Evolutionary conservation across 2,888 invertebrate species (phyloP), one percentile per base, ranked within the genome.

Genomic region (Agrypnus murinus): DNA sequence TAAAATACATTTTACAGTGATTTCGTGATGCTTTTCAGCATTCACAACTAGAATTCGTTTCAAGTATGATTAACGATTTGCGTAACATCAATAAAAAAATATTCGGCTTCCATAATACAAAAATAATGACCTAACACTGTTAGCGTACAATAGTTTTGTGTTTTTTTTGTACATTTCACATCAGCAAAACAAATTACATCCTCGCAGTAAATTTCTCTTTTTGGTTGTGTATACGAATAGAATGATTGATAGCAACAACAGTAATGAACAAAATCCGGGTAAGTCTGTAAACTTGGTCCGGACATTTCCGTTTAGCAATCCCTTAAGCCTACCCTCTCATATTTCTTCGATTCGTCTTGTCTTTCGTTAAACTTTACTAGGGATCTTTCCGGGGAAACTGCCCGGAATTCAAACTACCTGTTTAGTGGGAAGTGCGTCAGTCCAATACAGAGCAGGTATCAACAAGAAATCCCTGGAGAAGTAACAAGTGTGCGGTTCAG

Each of bases 201-300:
- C 17, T 7, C 10, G 15, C 55, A 55, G 36, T 55, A 55, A 55
- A 36, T 55, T 55, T 31, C 36, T 10, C 32, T 31, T 10, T 55
- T 36, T 19, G 55, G 38, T 14, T 55, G 55, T 36, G 36, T 14
- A 25, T 36, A 36, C 25, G 55, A 34, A 55, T n/a, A 36, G 55
- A 48, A 55, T 55, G 55, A 55, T 55, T 55, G 55, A 55, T 55
- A 55, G 55, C 48, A 65, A 55, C 38, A n/a, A 34, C 66, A 60
- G 72, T 74, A 75, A 75, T 74, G 74, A 71, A 73, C 60, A 53
- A 64, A 70, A 74, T 73, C 67, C 66, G 38, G n/a, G 48, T 64
- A 67, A 65, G 70, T 69, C 67, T 68, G 48, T 48, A 67, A 70
- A 71, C 43, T 70, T 62, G 59, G 57, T 63, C 65, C 71, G 68